These are phyloP conservation scores for Macrocentrus cingulum DNA, from an alignment of 1,140 invertebrate genomes.

Conservation along the genomic window DNA sequence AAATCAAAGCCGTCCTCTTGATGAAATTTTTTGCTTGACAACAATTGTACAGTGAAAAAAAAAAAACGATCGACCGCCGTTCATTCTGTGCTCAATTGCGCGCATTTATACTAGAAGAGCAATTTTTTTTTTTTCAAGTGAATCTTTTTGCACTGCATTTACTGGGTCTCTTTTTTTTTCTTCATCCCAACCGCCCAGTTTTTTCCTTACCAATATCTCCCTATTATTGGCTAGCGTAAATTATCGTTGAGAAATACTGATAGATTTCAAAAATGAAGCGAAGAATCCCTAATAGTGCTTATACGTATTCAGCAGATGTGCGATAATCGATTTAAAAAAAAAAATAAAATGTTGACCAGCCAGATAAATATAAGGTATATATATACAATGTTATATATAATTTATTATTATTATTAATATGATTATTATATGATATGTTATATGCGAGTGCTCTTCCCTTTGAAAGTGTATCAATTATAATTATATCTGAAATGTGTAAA, in stretches of 20 bases:
- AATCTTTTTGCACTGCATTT: slow-evolving; percentile 3
- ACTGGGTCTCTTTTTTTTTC: not conserved
- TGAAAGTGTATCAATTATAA: slow-evolving; percentile 37
- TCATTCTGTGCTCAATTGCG: slow-evolving; percentile 3
- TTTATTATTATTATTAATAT: slow-evolving; percentile 15
- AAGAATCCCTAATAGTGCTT: too few species aligned
- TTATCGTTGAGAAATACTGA: too few species aligned
- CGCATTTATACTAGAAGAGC: too few species aligned
- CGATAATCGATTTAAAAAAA: not conserved
- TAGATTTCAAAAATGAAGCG: not conserved
- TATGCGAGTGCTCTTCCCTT: slow-evolving; percentile 32
- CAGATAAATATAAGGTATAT: slow-evolving; percentile 25
- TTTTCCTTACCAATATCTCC: too few species aligned
- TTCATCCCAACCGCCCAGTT: not conserved
- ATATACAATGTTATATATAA: slow-evolving; percentile 32
- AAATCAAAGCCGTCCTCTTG: slow-evolving; percentile 29
- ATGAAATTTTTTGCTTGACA: slow-evolving; percentile 1
- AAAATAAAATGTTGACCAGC: slow-evolving; percentile 18
- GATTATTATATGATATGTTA: slow-evolving; percentile 20
- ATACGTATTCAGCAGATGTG: not conserved
- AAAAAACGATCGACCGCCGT: not conserved
- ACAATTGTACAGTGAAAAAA: not conserved
- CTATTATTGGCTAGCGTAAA: too few species aligned
- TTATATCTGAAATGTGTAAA: slow-evolving; percentile 38
- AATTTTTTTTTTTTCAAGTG: too few species aligned